These are phyloP conservation scores for Peromyscus aztecus DNA, from an alignment of 2,797 vertebrate species.

Conservation along the genomic window DNA sequence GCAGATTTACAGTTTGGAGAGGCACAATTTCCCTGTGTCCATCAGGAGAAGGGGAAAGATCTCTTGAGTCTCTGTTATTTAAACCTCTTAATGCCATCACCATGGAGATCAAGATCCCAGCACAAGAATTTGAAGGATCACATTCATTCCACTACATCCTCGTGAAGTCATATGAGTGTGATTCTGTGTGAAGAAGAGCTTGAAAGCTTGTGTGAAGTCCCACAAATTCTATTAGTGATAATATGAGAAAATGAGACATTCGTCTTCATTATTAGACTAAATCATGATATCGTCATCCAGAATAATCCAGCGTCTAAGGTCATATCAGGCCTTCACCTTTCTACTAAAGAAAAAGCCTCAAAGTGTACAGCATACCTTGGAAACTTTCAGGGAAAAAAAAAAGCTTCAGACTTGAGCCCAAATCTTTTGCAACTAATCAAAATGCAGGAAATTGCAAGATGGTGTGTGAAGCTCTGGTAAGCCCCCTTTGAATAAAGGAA, in stretches of 20 bases:
- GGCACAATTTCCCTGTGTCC: not conserved
- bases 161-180: not conserved
- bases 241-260: not conserved
- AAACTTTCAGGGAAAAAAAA: constrained; percentile 11
- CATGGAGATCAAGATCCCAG: not conserved
- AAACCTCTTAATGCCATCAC: not conserved
- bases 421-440: constrained; percentile 39
- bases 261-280: constrained; percentile 32
- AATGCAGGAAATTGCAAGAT: constrained; percentile 19
- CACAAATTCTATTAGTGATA: not conserved
- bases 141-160: not conserved
- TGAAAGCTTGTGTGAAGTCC: not conserved
- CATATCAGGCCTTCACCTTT: not conserved
- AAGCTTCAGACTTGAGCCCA: not conserved
- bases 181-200: not conserved
- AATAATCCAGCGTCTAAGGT: not conserved
- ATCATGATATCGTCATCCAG: not conserved
- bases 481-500: constrained; percentile 34
- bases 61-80: not conserved
- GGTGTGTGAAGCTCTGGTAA: not conserved
- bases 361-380: not conserved
- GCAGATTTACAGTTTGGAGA: not conserved
- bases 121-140: not conserved
- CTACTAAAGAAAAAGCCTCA: not conserved
- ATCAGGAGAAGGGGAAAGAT: not conserved